A percentile compares a stretch with the other conserved stretches of the same genome.
Conservation (phyloP, 1,140 invertebrate species). For the Lutraria rhynchaena region DNA sequence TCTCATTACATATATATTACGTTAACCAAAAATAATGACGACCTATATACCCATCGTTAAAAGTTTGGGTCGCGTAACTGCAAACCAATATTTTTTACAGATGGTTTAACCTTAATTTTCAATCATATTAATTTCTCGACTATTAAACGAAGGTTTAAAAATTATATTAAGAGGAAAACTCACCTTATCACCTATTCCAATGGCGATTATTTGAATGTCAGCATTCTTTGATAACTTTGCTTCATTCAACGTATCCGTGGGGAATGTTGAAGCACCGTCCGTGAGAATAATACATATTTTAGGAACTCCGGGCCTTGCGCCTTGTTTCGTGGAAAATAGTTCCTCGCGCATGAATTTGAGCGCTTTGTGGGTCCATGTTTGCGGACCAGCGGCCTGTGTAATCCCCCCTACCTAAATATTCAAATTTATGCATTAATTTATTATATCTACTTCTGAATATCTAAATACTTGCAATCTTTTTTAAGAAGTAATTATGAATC, state of each 20-base stretch:
- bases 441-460: not conserved
- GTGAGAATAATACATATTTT: constrained; percentile 60
- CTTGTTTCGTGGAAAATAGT: constrained; percentile 36
- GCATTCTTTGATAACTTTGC: constrained; percentile 39
- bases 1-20: too few species aligned
- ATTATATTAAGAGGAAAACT: too few species aligned
- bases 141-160: too few species aligned
- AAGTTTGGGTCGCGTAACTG: too few species aligned
- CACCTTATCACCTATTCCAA: constrained; percentile 55
- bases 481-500: not conserved
- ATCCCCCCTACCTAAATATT: constrained; percentile 40
- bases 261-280: constrained; percentile 57
- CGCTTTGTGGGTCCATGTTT: constrained; percentile 49
- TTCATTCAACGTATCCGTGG: constrained; percentile 3
- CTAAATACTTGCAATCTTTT: not conserved
- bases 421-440: not conserved
- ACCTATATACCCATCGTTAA: too few species aligned
- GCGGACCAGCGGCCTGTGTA: constrained; percentile 11
- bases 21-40: too few species aligned
- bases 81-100: too few species aligned
- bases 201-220: constrained; percentile 55
- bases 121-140: too few species aligned
- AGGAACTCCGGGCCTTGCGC: constrained; percentile 34
- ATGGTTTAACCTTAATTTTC: too few species aligned
- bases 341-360: constrained; percentile 7